Evolutionary conservation across 1,140 invertebrate genomes (phyloP).

Genomic region (Neodiprion fabricii): DNA sequence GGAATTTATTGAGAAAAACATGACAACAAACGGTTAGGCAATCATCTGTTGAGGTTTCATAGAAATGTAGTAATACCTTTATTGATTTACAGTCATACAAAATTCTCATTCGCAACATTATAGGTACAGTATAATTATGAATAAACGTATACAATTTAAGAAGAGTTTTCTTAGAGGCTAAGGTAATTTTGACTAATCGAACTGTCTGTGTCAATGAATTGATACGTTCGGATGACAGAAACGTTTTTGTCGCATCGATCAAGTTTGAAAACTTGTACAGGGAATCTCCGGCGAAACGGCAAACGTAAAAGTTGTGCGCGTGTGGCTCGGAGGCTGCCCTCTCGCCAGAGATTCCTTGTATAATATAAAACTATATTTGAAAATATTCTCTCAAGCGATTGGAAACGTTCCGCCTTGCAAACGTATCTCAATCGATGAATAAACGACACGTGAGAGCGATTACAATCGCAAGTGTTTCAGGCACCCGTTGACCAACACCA

Average conservation of each 20-base stretch:
- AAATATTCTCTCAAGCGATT: no score
- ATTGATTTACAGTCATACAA: slow-evolving; percentile 51
- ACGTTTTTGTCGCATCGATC: slow-evolving; percentile 35
- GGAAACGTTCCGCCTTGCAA: slow-evolving; percentile 53
- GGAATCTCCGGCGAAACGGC: no score
- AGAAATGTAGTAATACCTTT: slow-evolving; percentile 48
- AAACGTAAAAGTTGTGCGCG: no score
- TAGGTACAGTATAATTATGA: slow-evolving; percentile 38
- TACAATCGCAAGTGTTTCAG: neutral
- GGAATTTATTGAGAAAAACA: no score
- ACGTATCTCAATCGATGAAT: slow-evolving; percentile 38
- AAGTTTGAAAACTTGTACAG: neutral
- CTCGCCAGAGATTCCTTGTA: no score
- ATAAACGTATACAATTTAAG: slow-evolving; percentile 26
- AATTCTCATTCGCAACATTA: slow-evolving; percentile 41
- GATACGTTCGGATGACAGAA: slow-evolving; percentile 55
- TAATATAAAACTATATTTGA: no score
- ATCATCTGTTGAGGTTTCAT: neutral
- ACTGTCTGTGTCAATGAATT: slow-evolving; percentile 11
- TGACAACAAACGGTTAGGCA: no score
- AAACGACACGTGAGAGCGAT: neutral
- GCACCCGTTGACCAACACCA: slow-evolving; percentile 41
- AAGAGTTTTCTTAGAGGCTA: neutral
- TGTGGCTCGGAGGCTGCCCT: no score
- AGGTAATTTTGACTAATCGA: no score